Evolutionary conservation across 35 echinoderm and acorn worm genomes (phyloP).

Genomic region (Apostichopus parvimensis): DNA sequence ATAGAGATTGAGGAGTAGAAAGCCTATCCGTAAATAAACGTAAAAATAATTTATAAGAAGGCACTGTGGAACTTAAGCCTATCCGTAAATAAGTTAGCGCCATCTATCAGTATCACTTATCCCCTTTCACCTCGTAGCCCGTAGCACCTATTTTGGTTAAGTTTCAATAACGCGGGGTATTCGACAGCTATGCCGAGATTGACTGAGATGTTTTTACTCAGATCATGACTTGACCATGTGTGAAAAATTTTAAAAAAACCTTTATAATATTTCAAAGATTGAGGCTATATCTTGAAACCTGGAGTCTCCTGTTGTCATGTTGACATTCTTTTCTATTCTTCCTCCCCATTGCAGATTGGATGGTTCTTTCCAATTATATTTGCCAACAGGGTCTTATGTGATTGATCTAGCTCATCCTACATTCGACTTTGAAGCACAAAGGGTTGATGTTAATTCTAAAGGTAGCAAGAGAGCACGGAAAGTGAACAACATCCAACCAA

Average conservation of each 20-base stretch:
- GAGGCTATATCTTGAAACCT: background rate
- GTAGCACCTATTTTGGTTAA: too few species aligned
- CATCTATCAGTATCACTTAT: too few species aligned
- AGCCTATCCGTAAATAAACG: too few species aligned
- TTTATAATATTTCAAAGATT: background rate
- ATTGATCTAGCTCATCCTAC: slow-evolving; percentile 81
- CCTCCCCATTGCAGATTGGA: slow-evolving; percentile 62
- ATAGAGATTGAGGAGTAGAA: too few species aligned
- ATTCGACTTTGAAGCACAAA: slow-evolving; percentile 90
- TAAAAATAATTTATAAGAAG: too few species aligned
- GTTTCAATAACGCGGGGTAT: too few species aligned
- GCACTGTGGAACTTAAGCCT: too few species aligned
- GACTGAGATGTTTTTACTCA: background rate
- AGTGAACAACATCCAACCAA: slow-evolving; percentile 82
- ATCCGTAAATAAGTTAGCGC: too few species aligned
- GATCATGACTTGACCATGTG: too few species aligned
- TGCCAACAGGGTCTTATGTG: slow-evolving; percentile 92
- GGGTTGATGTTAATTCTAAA: slow-evolving; percentile 91
- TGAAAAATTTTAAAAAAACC: too few species aligned
- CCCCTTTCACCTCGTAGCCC: too few species aligned
- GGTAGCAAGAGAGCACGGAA: slow-evolving; percentile 92
- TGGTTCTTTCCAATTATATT: slow-evolving; percentile 79
- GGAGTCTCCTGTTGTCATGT: background rate
- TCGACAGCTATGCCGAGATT: too few species aligned
- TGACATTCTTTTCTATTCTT: slow-evolving; percentile 2